Evolutionary conservation across 2,888 invertebrate genomes (phyloP), one percentile per base, ranked within the genome.

Genomic region (Himalopsyche japonica): DNA sequence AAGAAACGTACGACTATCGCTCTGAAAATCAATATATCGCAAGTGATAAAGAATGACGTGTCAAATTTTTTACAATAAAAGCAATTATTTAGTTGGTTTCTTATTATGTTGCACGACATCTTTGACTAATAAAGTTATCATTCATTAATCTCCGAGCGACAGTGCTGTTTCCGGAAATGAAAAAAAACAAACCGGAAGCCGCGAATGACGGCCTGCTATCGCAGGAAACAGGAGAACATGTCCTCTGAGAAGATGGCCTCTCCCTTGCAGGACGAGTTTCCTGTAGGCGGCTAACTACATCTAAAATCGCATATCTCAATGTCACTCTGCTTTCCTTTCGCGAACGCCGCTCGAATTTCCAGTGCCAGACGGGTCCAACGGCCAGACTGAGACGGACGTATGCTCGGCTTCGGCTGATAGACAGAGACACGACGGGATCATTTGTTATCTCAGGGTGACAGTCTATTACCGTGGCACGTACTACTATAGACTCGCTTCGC

Each of bases 371-470:
- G 84, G 84, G 84, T 85, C 85, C 84, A 85, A 82, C 81, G 79
- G 30, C 82, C 78, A 79, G 80, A 76, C 37, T 78, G 82, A 64
- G 82, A 80, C 85, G 43, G 49, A 57, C 82, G 78, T 49, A 84
- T 81, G 79, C 80, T 79, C 82, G 82, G 78, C 57, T 79, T 64
- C 49, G 76, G 57, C 70, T 82, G 86, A 85, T 76, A 87, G 88
- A 87, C 88, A 87, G 88, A 89, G 89, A 89, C 88, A 88, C 88
- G 89, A 88, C 87, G 87, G 5, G 89, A 90, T 91, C 92, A 92
- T 92, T 92, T 91, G 90, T 92, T 90, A 92, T 89, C 89, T 89
- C 90, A 89, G 91, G 91, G 91, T 91, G 92, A 92, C 92, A 92
- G 91, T 91, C 90, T 91, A 92, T 92, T 92, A 91, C 89, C 88